A percentile compares a stretch with the other conserved stretches of the same genome.
Conservation (phyloP, 2,888 invertebrate genomes). For the Dusona sp. region DNA sequence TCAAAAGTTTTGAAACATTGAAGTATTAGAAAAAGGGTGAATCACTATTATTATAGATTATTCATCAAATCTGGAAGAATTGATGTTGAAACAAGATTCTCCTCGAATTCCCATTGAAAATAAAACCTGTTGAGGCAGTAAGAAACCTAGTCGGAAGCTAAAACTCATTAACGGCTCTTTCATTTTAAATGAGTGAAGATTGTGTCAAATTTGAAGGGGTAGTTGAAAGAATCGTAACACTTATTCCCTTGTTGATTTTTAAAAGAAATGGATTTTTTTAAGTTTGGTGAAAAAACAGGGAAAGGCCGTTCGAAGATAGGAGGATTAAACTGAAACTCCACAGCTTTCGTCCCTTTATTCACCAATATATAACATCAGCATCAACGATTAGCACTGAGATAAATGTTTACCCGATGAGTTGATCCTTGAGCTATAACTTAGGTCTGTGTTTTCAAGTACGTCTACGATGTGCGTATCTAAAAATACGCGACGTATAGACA, state of each 20-base stretch:
- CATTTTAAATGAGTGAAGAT: neutral
- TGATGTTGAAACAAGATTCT: neutral
- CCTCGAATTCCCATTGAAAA: neutral
- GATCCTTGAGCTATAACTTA: slow-evolving; percentile 32
- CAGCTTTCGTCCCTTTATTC: neutral
- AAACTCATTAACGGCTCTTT: neutral
- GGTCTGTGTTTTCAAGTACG: slow-evolving; percentile 1
- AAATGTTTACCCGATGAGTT: slow-evolving; percentile 43
- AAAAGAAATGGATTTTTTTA: neutral
- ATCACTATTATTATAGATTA: neutral
- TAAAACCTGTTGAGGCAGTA: neutral
- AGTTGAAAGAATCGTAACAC: neutral
- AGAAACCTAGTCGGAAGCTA: neutral
- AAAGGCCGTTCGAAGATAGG: neutral
- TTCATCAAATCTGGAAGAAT: neutral
- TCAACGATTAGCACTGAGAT: slow-evolving; percentile 23
- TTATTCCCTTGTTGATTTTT: neutral
- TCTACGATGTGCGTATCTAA: neutral
- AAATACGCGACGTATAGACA: neutral
- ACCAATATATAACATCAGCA: neutral
- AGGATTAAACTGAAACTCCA: neutral
- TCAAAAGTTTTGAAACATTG: neutral
- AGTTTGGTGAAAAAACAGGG: neutral
- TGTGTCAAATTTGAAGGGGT: neutral
- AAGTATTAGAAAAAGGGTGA: neutral